Percentiles rank a stretch among this genome's conserved stretches.
These are phyloP conservation scores for Antheraea yamamai DNA, from an alignment of 2,888 invertebrate genomes.

Conservation along the genomic window DNA sequence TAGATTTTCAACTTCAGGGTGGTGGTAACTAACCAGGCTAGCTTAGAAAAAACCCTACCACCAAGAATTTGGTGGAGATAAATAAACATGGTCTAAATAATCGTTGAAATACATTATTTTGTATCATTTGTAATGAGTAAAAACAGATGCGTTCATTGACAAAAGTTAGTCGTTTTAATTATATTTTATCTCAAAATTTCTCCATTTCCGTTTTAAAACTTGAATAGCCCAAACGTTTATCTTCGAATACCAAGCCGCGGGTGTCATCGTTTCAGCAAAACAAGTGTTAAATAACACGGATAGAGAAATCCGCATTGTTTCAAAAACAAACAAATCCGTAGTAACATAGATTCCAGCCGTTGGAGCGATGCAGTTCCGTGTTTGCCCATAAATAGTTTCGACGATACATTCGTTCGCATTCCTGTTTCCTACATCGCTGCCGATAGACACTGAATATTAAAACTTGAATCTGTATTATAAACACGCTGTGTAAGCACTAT, in stretches of 20 bases:
- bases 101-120: too few species aligned
- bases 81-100: too few species aligned
- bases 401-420: conserved; percentile 31
- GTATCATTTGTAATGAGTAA: too few species aligned
- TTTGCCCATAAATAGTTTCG: conserved; percentile 35
- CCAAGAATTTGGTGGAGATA: too few species aligned
- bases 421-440: conserved; percentile 25
- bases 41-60: too few species aligned
- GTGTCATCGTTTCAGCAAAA: conserved; percentile 8
- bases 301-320: conserved; percentile 18
- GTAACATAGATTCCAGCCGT: conserved; percentile 23
- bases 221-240: background rate
- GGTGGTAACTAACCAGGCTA: too few species aligned
- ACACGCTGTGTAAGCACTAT: background rate
- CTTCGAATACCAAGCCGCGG: background rate
- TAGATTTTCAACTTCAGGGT: too few species aligned
- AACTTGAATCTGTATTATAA: background rate
- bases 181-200: background rate
- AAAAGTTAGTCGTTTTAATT: background rate
- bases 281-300: conserved; percentile 14
- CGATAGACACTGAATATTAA: conserved; percentile 1
- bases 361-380: conserved; percentile 32
- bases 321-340: conserved; percentile 23
- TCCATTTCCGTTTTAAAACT: background rate
- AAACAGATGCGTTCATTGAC: background rate